phyloP scores from a whole-genome alignment of 2,113 vertebrate genomes.

The Paradoxurus hermaphroditus region DNA sequence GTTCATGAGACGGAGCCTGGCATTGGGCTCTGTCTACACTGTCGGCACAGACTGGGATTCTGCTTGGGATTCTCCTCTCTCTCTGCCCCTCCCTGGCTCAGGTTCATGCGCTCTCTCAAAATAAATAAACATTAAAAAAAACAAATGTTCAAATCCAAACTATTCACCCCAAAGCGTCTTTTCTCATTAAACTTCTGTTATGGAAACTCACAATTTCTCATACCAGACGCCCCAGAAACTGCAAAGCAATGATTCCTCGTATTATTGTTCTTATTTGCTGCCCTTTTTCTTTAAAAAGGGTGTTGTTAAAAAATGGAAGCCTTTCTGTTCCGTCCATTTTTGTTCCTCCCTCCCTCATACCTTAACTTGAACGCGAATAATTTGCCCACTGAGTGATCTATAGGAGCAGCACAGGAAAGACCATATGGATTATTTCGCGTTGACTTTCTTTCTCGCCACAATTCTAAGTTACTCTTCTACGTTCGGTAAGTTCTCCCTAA shows the following conservation, averaged over 20 bases:
- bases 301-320: not conserved
- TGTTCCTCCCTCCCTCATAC: not conserved
- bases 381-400: not conserved
- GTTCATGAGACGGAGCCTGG: too few relatives aligned
- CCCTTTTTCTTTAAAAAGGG: not conserved
- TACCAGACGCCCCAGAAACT: not conserved
- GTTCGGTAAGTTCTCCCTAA: not conserved
- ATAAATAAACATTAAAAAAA: too few relatives aligned
- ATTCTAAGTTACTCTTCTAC: not conserved
- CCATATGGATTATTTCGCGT: not conserved
- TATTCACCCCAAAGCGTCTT: not conserved
- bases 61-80: too few relatives aligned
- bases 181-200: not conserved
- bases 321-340: not conserved
- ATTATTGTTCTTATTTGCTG: not conserved
- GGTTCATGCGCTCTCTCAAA: too few relatives aligned
- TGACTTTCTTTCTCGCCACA: not conserved
- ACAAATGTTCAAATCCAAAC: not conserved
- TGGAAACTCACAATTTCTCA: not conserved
- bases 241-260: not conserved
- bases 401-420: not conserved
- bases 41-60: too few relatives aligned
- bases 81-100: too few relatives aligned
- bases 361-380: not conserved
- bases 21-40: too few relatives aligned